Percentiles rank a stretch among this genome's conserved stretches.
phyloP scores from a whole-genome alignment of 2,113 vertebrate genomes.

The Zapus hudsonius region DNA sequence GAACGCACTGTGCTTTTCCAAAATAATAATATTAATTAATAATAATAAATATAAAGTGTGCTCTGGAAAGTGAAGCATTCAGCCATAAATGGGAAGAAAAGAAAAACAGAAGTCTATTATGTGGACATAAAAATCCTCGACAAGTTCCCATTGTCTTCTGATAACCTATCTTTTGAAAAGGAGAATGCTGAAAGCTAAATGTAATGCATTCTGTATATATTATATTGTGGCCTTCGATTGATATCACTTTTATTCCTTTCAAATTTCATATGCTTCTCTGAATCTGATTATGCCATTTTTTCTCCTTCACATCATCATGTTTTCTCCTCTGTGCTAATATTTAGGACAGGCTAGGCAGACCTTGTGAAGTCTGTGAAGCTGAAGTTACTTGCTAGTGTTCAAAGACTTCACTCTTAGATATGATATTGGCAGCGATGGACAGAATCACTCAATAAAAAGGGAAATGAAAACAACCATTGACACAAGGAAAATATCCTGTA shows the following conservation, averaged over 20 bases:
- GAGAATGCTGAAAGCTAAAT: constrained; percentile 20
- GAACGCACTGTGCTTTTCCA: constrained; percentile 36
- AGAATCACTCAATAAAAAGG: neutral
- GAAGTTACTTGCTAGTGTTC: neutral
- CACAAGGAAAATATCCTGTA: neutral
- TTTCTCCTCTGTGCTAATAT: neutral
- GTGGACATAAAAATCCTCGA: neutral
- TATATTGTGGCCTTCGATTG: constrained; percentile 11
- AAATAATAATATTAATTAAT: no score
- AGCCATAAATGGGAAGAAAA: neutral
- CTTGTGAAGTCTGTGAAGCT: neutral
- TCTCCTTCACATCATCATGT: neutral
- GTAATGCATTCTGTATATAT: neutral
- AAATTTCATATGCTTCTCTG: neutral
- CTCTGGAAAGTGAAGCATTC: constrained; percentile 55
- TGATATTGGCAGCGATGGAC: neutral
- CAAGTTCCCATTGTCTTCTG: constrained; percentile 11
- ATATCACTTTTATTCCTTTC: neutral
- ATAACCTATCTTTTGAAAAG: constrained; percentile 26
- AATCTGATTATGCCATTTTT: neutral
- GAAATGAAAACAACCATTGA: neutral
- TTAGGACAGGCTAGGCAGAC: neutral
- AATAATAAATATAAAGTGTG: constrained; percentile 55
- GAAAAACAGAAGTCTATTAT: constrained; percentile 30
- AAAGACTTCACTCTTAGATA: neutral